Conservation (phyloP, 2,888 invertebrate genomes). For the Auanema freiburgensis region DNA sequence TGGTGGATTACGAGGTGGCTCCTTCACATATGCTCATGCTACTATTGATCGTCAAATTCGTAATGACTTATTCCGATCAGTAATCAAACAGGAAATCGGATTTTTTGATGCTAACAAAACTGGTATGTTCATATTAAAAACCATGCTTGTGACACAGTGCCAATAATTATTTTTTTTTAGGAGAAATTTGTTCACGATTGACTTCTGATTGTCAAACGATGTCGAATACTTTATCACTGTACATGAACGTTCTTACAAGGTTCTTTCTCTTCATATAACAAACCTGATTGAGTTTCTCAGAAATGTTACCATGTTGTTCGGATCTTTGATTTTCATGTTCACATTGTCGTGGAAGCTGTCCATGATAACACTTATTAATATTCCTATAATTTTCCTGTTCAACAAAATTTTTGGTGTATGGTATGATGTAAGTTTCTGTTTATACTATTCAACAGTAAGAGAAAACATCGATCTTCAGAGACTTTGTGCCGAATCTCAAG, state of each 20-base stretch:
- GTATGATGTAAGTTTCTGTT: slow-evolving; percentile 63
- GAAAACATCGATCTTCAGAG: slow-evolving; percentile 51
- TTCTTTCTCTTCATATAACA: not conserved
- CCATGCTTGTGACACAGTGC: not conserved
- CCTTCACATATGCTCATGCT: slow-evolving; percentile 64
- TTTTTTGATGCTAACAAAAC: slow-evolving; percentile 66
- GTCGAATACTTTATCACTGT: slow-evolving; percentile 66
- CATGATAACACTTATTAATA: slow-evolving; percentile 66
- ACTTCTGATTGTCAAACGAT: slow-evolving; percentile 67
- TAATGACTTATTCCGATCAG: slow-evolving; percentile 62
- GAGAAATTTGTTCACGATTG: slow-evolving; percentile 67
- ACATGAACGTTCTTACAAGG: slow-evolving; percentile 65
- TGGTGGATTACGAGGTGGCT: slow-evolving; percentile 65
- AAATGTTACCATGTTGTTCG: slow-evolving; percentile 65
- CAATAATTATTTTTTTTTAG: slow-evolving; percentile 31
- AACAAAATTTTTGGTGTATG: slow-evolving; percentile 66
- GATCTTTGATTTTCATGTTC: slow-evolving; percentile 67
- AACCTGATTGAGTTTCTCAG: slow-evolving; percentile 35
- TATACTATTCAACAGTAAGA: not conserved
- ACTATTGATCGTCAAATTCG: slow-evolving; percentile 61
- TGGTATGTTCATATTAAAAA: no score
- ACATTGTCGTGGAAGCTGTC: slow-evolving; percentile 66
- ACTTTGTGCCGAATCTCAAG: slow-evolving; percentile 66
- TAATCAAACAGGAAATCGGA: slow-evolving; percentile 65
- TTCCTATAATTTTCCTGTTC: slow-evolving; percentile 65